A percentile compares a stretch with the other conserved stretches of the same genome.
These are phyloP conservation scores for Cygnus olor DNA, from an alignment of 2,797 vertebrate genomes.

Conservation along the genomic window DNA sequence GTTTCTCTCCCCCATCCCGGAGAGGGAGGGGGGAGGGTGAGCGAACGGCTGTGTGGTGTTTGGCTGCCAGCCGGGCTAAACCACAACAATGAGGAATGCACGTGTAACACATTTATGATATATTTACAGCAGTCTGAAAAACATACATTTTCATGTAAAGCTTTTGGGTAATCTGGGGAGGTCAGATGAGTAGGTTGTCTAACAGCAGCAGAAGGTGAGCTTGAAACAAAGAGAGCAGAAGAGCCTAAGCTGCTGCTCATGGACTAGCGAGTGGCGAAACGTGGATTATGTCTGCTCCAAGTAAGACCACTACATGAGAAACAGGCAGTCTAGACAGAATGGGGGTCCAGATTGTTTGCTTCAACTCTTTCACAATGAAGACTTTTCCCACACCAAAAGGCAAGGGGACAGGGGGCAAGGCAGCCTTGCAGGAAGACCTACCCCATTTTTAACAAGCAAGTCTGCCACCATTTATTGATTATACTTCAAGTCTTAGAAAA, in stretches of 20 bases:
- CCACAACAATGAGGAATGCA: no score
- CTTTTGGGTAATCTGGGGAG: not conserved
- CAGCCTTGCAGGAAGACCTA: not conserved
- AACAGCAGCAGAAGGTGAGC: not conserved
- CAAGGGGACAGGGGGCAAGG: not conserved
- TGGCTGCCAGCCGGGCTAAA: no score
- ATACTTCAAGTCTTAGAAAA: not conserved
- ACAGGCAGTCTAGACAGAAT: not conserved
- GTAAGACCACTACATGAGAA: not conserved
- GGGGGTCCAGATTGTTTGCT: not conserved
- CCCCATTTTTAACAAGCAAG: not conserved
- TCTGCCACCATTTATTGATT: not conserved
- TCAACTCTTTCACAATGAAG: not conserved
- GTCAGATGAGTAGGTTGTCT: not conserved
- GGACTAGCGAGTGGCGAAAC: rapidly evolving
- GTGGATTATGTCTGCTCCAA: not conserved
- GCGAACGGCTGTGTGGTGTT: no score
- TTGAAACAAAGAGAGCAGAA: not conserved
- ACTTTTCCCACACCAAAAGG: not conserved
- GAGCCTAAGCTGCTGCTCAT: rapidly evolving
- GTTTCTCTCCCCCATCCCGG: no score
- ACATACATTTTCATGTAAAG: not conserved
- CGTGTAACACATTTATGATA: not conserved
- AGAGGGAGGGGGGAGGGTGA: no score
- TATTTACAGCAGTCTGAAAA: not conserved